Conservation (phyloP, 1,140 invertebrate species). For the Hyles euphorbiae region DNA sequence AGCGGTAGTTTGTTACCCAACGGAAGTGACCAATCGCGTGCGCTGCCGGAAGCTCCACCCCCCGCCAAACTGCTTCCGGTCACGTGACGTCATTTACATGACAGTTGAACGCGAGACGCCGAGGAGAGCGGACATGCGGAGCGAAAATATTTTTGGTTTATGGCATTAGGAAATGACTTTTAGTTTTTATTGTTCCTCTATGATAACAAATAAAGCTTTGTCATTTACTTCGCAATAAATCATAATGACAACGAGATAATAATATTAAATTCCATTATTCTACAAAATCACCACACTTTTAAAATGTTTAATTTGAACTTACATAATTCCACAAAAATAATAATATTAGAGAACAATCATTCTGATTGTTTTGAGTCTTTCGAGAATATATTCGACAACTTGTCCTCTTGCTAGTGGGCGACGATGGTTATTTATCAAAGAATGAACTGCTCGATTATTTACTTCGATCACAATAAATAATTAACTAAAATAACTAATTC, state of each 20-base stretch:
- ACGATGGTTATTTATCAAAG: too few species aligned
- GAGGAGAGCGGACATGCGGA: conserved; percentile 37
- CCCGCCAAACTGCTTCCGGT: conserved; percentile 64
- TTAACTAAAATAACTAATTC: too few species aligned
- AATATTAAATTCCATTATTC: too few species aligned
- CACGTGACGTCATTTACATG: conserved; percentile 73
- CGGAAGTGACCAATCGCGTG: conserved; percentile 72
- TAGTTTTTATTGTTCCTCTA: neutral
- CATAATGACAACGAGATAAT: neutral
- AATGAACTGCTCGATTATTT: too few species aligned
- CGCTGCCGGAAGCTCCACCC: conserved; percentile 59
- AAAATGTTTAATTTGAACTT: too few species aligned
- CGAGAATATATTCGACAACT: too few species aligned
- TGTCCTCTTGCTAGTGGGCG: too few species aligned
- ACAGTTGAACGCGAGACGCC: conserved; percentile 48
- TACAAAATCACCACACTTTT: too few species aligned
- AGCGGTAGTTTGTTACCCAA: conserved; percentile 56
- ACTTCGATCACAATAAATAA: too few species aligned
- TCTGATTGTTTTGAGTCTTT: too few species aligned
- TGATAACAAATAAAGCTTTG: neutral
- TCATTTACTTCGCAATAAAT: neutral
- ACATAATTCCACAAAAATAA: too few species aligned
- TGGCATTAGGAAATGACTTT: conserved; percentile 46
- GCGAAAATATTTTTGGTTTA: conserved; percentile 37
- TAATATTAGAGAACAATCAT: too few species aligned